Percentiles rank a stretch among this genome's conserved stretches.
Conservation (phyloP, 2,113 vertebrate genomes). For the Alectura lathami region DNA sequence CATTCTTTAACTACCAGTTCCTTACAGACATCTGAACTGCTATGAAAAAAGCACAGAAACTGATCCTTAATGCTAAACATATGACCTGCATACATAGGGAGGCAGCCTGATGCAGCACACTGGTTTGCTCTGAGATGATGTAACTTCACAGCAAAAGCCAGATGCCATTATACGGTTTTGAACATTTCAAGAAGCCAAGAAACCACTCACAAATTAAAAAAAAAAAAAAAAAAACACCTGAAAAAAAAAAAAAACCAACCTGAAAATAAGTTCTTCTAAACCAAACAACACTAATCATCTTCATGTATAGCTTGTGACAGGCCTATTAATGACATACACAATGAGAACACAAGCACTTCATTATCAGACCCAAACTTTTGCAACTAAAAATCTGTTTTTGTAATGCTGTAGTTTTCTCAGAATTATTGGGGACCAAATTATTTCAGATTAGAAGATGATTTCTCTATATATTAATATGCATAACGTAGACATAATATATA, state of each 20-base stretch:
- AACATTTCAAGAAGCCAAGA: background rate
- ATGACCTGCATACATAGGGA: background rate
- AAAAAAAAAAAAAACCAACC: background rate
- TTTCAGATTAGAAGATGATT: background rate
- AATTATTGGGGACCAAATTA: background rate
- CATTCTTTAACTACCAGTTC: conserved; percentile 15
- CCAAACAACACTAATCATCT: background rate
- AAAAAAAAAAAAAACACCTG: background rate
- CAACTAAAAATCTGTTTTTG: background rate
- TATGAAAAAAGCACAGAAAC: conserved; percentile 47
- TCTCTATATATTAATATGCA: background rate
- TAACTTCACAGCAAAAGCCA: conserved; percentile 7
- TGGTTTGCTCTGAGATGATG: background rate
- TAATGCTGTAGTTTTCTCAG: background rate
- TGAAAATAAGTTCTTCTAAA: background rate
- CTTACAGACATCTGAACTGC: conserved; percentile 28
- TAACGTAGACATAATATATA: background rate
- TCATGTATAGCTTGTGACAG: background rate
- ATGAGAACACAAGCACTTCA: background rate
- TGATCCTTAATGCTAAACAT: conserved; percentile 30
- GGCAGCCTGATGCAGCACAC: background rate
- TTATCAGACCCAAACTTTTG: background rate
- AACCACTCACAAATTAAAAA: background rate
- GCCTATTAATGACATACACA: background rate
- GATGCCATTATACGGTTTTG: background rate